These are phyloP conservation scores for Rallus crepitans DNA, from an alignment of 2,797 vertebrate genomes.

Conservation along the genomic window DNA sequence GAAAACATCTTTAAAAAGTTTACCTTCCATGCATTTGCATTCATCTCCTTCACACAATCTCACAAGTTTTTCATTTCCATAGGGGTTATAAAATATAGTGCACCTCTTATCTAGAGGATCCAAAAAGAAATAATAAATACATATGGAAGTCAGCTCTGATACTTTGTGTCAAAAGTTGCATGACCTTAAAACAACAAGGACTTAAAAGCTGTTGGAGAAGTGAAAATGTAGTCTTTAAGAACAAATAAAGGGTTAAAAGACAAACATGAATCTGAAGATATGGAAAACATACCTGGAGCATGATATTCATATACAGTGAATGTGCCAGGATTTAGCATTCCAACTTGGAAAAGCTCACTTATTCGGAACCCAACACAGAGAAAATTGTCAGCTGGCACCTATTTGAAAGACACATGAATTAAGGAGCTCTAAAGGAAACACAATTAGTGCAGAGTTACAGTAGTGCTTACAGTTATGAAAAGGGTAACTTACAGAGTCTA, in stretches of 20 bases:
- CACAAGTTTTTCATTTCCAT: conserved; percentile 80
- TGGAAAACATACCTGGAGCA: conserved; percentile 80
- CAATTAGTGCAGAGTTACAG: neutral
- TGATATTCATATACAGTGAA: conserved; percentile 89
- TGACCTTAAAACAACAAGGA: neutral
- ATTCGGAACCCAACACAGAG: conserved; percentile 88
- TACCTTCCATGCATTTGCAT: conserved; percentile 94
- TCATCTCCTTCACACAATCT: conserved; percentile 84
- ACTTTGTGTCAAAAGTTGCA: accelerated
- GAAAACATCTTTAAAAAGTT: neutral
- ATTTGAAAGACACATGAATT: conserved; percentile 11
- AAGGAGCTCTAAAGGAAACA: neutral
- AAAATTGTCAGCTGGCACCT: conserved; percentile 86
- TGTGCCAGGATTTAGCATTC: conserved; percentile 79
- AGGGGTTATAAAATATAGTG: conserved; percentile 81
- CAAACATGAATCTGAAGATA: neutral
- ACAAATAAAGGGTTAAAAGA: neutral
- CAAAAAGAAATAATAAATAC: neutral
- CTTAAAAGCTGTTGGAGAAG: neutral
- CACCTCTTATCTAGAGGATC: conserved; percentile 85
- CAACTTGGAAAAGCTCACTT: conserved; percentile 82
- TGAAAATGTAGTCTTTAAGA: neutral
- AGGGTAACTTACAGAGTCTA: conserved; percentile 79
- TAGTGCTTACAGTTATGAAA: neutral
- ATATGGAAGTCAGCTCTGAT: neutral